A percentile compares a stretch with the other conserved stretches of the same genome.
These are phyloP conservation scores for Beroe forskalii DNA, from an alignment of 37 sponge, comb jelly and placozoan genomes.

Conservation along the genomic window DNA sequence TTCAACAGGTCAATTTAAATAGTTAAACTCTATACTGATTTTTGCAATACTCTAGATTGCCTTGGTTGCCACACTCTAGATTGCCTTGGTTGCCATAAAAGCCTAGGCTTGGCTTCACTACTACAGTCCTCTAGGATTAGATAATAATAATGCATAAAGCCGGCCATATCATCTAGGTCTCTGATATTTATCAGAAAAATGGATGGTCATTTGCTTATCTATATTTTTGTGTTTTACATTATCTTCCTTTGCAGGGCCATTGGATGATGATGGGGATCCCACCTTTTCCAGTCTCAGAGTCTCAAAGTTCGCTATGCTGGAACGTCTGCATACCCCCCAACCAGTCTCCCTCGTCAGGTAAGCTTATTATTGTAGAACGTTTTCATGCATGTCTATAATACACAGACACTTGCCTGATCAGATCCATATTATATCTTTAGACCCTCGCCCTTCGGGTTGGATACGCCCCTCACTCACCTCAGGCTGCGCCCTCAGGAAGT, in stretches of 20 bases:
- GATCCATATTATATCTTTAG: neutral
- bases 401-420: no score
- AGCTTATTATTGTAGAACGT: neutral
- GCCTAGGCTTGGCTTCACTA: no score
- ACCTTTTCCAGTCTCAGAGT: neutral
- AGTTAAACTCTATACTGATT: no score
- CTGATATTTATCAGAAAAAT: no score
- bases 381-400: neutral
- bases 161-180: no score
- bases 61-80: no score
- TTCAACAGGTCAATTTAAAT: no score
- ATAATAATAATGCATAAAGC: no score
- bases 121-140: no score
- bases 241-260: neutral
- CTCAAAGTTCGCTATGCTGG: neutral
- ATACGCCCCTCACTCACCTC: neutral
- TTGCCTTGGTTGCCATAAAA: no score
- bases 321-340: neutral
- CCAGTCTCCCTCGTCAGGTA: neutral
- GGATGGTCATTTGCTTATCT: no score
- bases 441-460: neutral
- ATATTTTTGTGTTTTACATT: neutral
- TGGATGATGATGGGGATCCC: neutral
- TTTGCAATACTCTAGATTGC: no score
- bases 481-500: neutral